Evolutionary conservation across 2,113 vertebrate species (phyloP), one percentile per base, ranked within the genome.

Genomic region (Axis porcinus): DNA sequence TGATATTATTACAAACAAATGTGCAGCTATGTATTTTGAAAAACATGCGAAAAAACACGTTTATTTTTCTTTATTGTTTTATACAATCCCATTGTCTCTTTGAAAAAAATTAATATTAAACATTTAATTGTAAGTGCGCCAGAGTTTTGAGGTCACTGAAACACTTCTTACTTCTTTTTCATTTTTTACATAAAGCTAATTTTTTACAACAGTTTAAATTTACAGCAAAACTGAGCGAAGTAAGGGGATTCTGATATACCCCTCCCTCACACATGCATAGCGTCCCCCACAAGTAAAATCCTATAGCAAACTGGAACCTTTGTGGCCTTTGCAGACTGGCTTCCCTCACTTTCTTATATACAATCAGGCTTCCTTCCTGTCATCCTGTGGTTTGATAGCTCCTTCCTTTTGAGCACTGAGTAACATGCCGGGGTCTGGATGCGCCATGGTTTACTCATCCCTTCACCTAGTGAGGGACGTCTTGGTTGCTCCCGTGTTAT

Each of bases 401-500:
- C 11, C 10, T 25, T 74, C 23, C n/a, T 23, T 40, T 40, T 74
- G 11, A 40, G 36, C 36, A 25, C 2, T 6, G 67, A 74, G 19
- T 74, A 40, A 7, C 36, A 74, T 74, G 40, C 21, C 10, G 0
- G 21, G 21, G 10, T 74, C 5, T 40, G 36, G 36, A 74, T 6
- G 21, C 7, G 12, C 36, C 67, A 40, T 6, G 11, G 21, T 74
- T 74, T 40, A 74, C 11, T 40, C 36, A 25, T 25, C 67, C 21
- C 21, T 40, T 70, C n/a, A 70, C 19, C 9, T 11, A 23, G n/a
- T 36, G 64, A 70, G 19, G 19, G n/a, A 70, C 2, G 0, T 23
- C n/a, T 36, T 36, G 8, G 64, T 36, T 70, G n/a, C 9, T 70
- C 9, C 19, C 19, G 9, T 67, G n/a, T 70, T 70, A 12, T 36